A percentile compares a stretch with the other conserved stretches of the same genome.
Evolutionary conservation across 2,797 vertebrate genomes (phyloP).

Genomic region (Varecia variegata): DNA sequence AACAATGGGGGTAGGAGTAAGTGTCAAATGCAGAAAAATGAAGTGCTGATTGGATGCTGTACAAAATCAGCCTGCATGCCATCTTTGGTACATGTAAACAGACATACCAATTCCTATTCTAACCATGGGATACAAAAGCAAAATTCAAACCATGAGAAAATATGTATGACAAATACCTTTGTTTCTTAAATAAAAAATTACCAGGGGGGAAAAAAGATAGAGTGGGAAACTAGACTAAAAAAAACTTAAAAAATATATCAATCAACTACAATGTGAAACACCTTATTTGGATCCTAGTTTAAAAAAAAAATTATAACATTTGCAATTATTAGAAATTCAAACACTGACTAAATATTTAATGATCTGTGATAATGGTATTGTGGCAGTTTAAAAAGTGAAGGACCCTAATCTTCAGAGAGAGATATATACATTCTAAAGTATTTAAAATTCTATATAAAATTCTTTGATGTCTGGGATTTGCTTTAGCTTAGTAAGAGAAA

Average conservation of each 20-base stretch:
- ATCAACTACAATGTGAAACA: not conserved
- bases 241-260: not conserved
- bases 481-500: not conserved
- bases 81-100: not conserved
- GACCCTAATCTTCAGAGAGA: not conserved
- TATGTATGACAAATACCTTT: not conserved
- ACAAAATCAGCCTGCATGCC: not conserved
- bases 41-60: not conserved
- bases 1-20: not conserved
- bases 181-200: not conserved
- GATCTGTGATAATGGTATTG: not conserved
- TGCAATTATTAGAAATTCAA: slow-evolving; percentile 40
- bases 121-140: not conserved
- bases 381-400: slow-evolving; percentile 4
- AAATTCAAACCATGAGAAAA: slow-evolving; percentile 19
- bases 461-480: not conserved
- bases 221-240: not conserved
- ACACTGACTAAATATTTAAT: slow-evolving; percentile 29
- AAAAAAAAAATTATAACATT: not conserved
- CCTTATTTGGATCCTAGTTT: not conserved
- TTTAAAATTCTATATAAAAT: not conserved
- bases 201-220: not conserved
- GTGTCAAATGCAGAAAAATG: not conserved
- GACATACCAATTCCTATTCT: not conserved
- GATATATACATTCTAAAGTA: not conserved